A percentile compares a stretch with the other conserved stretches of the same genome.
Conservation (phyloP, 2,797 vertebrate species). For the Danio tinwini region DNA sequence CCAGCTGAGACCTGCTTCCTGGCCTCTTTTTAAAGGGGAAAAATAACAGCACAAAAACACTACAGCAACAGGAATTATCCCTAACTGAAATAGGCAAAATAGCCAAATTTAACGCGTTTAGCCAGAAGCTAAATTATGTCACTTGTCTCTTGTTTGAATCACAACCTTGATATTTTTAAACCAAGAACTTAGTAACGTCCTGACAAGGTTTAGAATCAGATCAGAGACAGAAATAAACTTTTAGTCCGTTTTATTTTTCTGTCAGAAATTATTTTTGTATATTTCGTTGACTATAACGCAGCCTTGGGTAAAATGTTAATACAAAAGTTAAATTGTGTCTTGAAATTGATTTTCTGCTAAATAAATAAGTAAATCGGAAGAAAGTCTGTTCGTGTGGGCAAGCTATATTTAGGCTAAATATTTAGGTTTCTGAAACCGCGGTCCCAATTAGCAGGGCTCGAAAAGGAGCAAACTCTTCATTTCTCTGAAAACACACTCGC, state of each 20-base stretch:
- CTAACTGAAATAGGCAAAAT: not conserved
- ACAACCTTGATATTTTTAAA: not conserved
- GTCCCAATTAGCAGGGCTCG: not conserved
- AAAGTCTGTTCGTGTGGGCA: not conserved
- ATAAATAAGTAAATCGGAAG: not conserved
- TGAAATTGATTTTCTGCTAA: not conserved
- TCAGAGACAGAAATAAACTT: not conserved
- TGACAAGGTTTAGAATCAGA: not conserved
- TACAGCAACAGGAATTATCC: not conserved
- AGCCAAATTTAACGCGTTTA: not conserved
- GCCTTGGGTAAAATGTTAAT: not conserved
- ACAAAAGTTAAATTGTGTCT: not conserved
- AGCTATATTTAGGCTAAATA: not conserved
- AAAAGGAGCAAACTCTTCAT: slow-evolving; percentile 3
- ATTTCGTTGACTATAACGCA: not conserved
- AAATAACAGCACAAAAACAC: not conserved
- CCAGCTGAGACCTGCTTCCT: not conserved
- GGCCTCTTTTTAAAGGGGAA: not conserved
- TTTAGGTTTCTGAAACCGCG: not conserved
- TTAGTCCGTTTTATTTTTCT: not conserved
- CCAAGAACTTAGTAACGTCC: not conserved
- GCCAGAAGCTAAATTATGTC: not conserved
- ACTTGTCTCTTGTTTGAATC: not conserved
- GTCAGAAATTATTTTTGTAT: not conserved
- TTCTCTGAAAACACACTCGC: not conserved